Conservation (phyloP, 2,113 vertebrate species). For the Panthera uncia region DNA sequence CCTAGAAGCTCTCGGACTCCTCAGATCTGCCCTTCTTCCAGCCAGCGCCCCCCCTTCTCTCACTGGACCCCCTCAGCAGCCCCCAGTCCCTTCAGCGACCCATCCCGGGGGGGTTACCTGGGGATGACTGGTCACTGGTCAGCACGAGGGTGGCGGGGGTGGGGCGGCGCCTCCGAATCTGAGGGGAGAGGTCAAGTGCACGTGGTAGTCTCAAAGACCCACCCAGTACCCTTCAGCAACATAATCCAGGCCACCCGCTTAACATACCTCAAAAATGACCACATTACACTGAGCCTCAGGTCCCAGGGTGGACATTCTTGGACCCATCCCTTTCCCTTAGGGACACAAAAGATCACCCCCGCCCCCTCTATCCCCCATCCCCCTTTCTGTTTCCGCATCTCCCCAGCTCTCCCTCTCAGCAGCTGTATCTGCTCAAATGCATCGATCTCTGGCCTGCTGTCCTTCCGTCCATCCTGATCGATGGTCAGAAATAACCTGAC, state of each 20-base stretch:
- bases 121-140: conserved; percentile 95
- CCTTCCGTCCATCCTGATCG: conserved; percentile 63
- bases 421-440: not conserved
- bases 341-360: not conserved
- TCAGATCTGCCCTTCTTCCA: not conserved
- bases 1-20: not conserved
- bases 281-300: not conserved
- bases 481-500: conserved; percentile 70
- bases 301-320: not conserved
- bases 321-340: not conserved
- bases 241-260: not conserved
- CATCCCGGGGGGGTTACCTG: conserved; percentile 85
- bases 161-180: conserved; percentile 95
- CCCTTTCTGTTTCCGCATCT: not conserved
- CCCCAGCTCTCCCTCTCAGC: conserved; percentile 16
- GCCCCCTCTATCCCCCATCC: not conserved
- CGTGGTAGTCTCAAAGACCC: not conserved
- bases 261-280: not conserved
- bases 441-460: conserved; percentile 64
- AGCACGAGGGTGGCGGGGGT: conserved; percentile 94
- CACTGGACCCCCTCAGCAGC: not conserved
- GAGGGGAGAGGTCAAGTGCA: conserved; percentile 5
- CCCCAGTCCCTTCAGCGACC: not conserved
- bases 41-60: not conserved
- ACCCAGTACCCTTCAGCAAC: not conserved